Conservation (phyloP, 1,140 invertebrate species). For the Anadara kagoshimensis region DNA sequence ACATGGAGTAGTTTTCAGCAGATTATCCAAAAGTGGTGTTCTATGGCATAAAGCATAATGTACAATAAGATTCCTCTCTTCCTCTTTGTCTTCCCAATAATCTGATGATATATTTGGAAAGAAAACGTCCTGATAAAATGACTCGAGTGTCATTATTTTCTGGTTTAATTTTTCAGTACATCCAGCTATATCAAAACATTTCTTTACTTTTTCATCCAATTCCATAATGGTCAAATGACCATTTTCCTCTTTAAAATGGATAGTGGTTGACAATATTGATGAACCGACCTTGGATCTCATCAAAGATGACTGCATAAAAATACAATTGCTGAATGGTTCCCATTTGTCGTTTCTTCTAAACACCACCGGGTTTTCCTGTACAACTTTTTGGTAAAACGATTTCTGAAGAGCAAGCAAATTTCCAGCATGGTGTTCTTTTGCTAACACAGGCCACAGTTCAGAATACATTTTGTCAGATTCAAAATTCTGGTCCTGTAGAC, state of each 20-base stretch:
- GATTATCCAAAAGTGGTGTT: neutral
- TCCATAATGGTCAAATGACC: slow-evolving; percentile 9
- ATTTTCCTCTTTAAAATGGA: neutral
- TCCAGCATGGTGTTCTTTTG: neutral
- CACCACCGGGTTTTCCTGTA: neutral
- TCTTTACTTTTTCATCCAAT: slow-evolving; percentile 11
- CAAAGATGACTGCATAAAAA: slow-evolving; percentile 27
- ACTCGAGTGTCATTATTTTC: slow-evolving; percentile 18
- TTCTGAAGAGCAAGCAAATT: neutral
- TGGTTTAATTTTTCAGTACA: slow-evolving; percentile 7
- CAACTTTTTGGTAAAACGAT: neutral
- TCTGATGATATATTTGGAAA: slow-evolving; percentile 34
- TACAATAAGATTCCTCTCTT: neutral
- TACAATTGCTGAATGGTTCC: slow-evolving; percentile 16
- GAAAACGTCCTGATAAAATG: slow-evolving; percentile 34
- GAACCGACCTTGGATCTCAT: slow-evolving; percentile 10
- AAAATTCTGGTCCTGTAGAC: neutral
- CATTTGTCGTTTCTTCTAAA: slow-evolving; percentile 16
- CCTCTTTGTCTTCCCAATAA: slow-evolving; percentile 1
- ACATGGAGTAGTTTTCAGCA: slow-evolving; percentile 19
- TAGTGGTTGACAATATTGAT: slow-evolving; percentile 11
- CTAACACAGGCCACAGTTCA: slow-evolving; percentile 7
- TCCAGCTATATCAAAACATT: slow-evolving; percentile 4
- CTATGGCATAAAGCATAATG: neutral
- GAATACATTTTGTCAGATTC: slow-evolving; percentile 9